Evolutionary conservation across 2,113 vertebrate genomes (phyloP).

Genomic region (Alligator mississippiensis): DNA sequence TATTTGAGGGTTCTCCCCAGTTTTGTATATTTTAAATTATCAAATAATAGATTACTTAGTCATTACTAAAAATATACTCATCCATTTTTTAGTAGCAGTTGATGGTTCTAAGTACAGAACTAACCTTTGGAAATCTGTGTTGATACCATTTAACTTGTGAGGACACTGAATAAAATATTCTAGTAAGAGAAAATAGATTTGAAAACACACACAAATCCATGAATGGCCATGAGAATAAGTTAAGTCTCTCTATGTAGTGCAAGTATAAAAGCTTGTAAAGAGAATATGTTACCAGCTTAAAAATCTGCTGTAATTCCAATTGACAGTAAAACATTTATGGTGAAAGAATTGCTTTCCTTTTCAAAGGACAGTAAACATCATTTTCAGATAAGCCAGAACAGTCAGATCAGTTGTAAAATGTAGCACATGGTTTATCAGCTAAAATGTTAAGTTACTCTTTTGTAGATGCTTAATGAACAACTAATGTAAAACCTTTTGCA

Average conservation of each 20-base stretch:
- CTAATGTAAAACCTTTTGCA: not conserved
- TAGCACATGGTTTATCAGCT: not conserved
- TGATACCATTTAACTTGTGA: not conserved
- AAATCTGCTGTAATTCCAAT: not conserved
- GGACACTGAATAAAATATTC: not conserved
- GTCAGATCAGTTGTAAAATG: not conserved
- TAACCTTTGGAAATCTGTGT: not conserved
- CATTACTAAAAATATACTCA: not conserved
- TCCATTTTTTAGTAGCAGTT: not conserved
- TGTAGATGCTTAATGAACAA: rapidly evolving
- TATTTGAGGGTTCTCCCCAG: constrained; percentile 50
- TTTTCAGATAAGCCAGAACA: not conserved
- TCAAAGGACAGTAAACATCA: not conserved
- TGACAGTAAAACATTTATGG: not conserved
- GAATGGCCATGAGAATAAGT: not conserved
- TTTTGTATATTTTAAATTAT: constrained; percentile 63
- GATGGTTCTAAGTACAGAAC: not conserved
- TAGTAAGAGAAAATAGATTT: not conserved
- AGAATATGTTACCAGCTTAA: not conserved
- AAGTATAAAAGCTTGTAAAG: not conserved
- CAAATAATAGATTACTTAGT: not conserved
- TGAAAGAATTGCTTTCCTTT: not conserved
- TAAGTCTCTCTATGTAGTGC: not conserved
- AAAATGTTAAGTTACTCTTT: not conserved
- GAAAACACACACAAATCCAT: not conserved